Percentiles rank a stretch among this genome's conserved stretches.
Conservation (phyloP, 1,140 invertebrate genomes). For the Sitodiplosis mosellana region DNA sequence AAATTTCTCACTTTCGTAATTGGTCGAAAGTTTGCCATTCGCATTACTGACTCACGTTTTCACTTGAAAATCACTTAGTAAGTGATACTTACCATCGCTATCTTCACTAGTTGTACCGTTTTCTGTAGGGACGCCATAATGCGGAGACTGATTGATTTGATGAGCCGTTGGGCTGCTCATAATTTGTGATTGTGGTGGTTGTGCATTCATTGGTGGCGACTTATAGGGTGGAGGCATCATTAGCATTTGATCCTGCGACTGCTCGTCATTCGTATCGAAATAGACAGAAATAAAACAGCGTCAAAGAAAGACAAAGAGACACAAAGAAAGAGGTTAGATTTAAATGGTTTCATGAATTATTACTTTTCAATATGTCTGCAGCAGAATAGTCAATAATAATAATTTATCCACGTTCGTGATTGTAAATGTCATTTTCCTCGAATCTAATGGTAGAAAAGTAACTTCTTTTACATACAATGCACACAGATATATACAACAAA, state of each 20-base stretch:
- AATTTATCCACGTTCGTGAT: neutral
- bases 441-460: too few species aligned
- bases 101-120: conserved; percentile 56
- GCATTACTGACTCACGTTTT: neutral
- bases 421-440: neutral
- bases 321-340: neutral
- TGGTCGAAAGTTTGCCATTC: neutral
- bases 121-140: conserved; percentile 10
- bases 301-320: neutral
- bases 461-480: too few species aligned
- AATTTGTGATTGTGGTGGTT: too few species aligned
- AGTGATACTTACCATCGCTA: conserved; percentile 51
- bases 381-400: neutral
- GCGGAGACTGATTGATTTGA: conserved; percentile 29
- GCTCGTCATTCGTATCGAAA: neutral
- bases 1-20: neutral
- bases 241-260: conserved; percentile 28
- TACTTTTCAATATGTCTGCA: neutral
- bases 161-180: conserved; percentile 27
- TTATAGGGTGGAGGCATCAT: conserved; percentile 34
- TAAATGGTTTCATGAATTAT: neutral
- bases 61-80: neutral
- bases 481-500: too few species aligned
- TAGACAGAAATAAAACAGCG: too few species aligned
- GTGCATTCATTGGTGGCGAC: conserved; percentile 30